These are phyloP conservation scores for Liasis olivaceus DNA, from an alignment of 2,797 vertebrate species.

Conservation along the genomic window DNA sequence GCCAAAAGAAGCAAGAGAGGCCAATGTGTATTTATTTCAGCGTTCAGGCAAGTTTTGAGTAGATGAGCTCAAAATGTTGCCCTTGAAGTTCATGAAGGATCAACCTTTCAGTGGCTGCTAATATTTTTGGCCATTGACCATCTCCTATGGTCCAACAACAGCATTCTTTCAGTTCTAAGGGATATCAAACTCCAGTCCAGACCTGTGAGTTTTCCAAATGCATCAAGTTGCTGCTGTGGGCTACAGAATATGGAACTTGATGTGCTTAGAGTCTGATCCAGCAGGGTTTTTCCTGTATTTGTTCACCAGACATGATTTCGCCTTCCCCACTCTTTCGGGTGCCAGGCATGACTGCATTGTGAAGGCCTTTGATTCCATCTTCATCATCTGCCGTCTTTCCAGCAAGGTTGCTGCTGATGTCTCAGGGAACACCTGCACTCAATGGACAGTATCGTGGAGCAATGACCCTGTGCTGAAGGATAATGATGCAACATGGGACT, in stretches of 20 bases:
- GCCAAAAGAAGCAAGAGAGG: fast-evolving
- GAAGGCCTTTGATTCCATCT: constrained; percentile 17
- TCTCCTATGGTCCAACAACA: too few species aligned
- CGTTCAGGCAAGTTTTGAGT: constrained; percentile 15
- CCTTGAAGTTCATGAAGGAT: too few species aligned
- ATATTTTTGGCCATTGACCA: too few species aligned
- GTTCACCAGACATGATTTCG: neutral
- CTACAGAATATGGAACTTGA: too few species aligned
- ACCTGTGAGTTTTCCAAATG: too few species aligned
- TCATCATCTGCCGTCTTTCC: neutral
- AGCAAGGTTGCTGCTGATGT: neutral
- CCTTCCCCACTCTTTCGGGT: neutral
- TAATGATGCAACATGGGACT: too few species aligned
- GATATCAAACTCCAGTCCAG: too few species aligned
- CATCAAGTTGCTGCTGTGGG: too few species aligned
- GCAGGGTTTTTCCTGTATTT: neutral
- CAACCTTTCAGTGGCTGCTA: too few species aligned
- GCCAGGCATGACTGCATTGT: neutral
- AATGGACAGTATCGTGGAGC: too few species aligned
- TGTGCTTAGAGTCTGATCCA: too few species aligned
- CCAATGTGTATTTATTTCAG: neutral
- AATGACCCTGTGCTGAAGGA: neutral
- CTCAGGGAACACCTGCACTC: neutral
- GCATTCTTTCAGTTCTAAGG: too few species aligned
- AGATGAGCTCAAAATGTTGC: fast-evolving